Conservation (phyloP, 2,113 vertebrate genomes). For the Gallinago jamesoni region DNA sequence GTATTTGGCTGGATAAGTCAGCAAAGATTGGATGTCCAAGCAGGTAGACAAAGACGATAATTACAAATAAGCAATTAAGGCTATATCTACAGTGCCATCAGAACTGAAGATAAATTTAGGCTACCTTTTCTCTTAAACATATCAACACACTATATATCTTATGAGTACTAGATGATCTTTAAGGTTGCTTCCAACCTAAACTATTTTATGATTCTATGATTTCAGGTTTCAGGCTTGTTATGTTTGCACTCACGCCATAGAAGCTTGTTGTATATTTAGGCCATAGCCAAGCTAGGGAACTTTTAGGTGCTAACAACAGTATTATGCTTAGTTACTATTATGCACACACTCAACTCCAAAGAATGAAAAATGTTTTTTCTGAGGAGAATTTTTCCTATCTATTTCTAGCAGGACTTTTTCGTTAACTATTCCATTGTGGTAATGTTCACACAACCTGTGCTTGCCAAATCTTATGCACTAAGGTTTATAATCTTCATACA, state of each 20-base stretch:
- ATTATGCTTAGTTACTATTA: not conserved
- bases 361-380: not conserved
- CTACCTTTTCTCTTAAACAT: not conserved
- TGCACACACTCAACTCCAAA: not conserved
- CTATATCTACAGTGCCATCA: too few species aligned
- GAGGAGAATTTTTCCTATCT: not conserved
- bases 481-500: not conserved
- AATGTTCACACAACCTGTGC: not conserved
- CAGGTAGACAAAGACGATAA: not conserved
- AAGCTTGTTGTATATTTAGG: not conserved
- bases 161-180: not conserved
- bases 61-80: not conserved
- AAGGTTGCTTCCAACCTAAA: not conserved
- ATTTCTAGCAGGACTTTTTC: not conserved
- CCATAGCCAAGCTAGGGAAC: not conserved
- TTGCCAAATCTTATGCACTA: not conserved
- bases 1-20: not conserved
- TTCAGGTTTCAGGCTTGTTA: not conserved
- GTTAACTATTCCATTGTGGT: not conserved
- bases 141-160: fast-evolving
- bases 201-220: not conserved
- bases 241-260: not conserved
- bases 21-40: not conserved
- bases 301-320: not conserved
- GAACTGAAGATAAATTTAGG: not conserved